Evolutionary conservation across 2,113 vertebrate species (phyloP).

Genomic region (Pelmatolapia mariae): DNA sequence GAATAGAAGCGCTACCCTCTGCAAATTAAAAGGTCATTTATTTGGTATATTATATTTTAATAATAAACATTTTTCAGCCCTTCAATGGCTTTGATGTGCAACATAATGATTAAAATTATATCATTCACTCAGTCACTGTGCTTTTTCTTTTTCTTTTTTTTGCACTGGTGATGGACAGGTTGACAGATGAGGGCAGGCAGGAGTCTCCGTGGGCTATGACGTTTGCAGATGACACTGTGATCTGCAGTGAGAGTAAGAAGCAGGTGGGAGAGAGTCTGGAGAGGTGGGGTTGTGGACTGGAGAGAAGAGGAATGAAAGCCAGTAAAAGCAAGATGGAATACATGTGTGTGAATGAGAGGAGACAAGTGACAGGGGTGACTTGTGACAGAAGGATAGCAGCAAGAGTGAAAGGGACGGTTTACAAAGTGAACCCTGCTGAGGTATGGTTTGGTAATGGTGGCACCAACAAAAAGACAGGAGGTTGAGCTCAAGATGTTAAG

Average conservation of each 20-base stretch:
- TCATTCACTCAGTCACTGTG: neutral
- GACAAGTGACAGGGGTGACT: too few relatives aligned
- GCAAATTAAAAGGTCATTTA: neutral
- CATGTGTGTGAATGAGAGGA: neutral
- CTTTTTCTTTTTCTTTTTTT: neutral
- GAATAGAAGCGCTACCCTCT: neutral
- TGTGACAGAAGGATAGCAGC: neutral
- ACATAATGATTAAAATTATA: neutral
- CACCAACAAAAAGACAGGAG: neutral
- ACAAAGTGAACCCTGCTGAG: neutral
- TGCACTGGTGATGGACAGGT: neutral
- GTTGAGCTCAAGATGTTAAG: neutral
- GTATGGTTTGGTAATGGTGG: neutral
- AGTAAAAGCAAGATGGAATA: neutral
- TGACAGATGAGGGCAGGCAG: neutral
- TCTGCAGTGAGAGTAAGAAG: neutral
- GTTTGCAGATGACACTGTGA: neutral
- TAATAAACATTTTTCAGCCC: neutral
- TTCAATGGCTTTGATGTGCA: neutral
- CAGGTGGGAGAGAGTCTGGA: neutral
- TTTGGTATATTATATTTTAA: neutral
- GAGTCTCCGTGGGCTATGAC: neutral
- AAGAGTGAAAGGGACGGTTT: neutral
- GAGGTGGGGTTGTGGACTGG: fast-evolving
- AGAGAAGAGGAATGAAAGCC: neutral